These are phyloP conservation scores for Liasis olivaceus DNA, from an alignment of 2,797 vertebrate genomes.

Conservation along the genomic window DNA sequence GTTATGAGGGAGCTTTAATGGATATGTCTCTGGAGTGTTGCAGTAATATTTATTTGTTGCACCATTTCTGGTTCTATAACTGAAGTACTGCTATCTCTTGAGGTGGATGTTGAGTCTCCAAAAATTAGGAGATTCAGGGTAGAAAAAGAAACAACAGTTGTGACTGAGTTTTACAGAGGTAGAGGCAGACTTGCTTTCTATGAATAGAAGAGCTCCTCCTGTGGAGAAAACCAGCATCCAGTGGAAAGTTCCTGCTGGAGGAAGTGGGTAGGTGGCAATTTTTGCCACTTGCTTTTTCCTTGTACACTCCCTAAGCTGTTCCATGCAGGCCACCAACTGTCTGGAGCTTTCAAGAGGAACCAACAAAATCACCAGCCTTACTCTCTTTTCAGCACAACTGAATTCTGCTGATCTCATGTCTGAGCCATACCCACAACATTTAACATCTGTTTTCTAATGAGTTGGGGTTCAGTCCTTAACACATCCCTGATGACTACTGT, in stretches of 20 bases:
- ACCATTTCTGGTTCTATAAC: neutral
- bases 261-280: neutral
- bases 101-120: neutral
- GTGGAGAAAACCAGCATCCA: neutral
- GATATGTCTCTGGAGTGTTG: neutral
- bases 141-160: neutral
- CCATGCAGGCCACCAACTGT: neutral
- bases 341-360: neutral
- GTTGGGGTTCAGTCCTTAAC: neutral
- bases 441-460: neutral
- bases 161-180: neutral
- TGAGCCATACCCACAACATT: neutral
- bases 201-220: neutral
- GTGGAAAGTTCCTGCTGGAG: neutral
- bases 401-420: neutral
- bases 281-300: neutral
- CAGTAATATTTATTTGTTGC: neutral
- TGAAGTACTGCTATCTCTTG: neutral
- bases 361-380: neutral
- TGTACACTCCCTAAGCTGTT: neutral
- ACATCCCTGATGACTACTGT: neutral
- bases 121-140: neutral
- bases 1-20: constrained; percentile 9
- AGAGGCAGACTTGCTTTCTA: neutral
- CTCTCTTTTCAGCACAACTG: neutral